Evolutionary conservation across 2,888 invertebrate species (phyloP), one percentile per base, ranked within the genome.

Genomic region (Sarcophaga carnaria): DNA sequence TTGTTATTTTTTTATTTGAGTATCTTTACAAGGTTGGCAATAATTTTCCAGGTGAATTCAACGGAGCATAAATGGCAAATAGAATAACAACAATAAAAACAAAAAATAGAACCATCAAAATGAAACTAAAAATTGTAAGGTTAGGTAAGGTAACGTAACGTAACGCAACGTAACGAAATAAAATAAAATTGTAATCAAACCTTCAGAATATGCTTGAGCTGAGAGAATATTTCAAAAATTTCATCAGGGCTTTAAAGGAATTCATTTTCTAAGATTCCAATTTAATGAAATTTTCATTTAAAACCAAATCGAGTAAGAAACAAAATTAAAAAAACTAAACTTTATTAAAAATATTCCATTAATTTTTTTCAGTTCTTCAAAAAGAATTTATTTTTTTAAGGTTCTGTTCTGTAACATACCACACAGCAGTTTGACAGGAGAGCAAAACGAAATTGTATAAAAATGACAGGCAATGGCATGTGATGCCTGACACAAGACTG

Each of bases 401-500:
- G 66, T 27, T 49, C 63, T 12, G 8, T n/a, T 12, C 25, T n/a
- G 11, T 2, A 37, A 37, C 37, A 37, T 10, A 17, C 25, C 10
- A 20, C 25, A 27, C 69, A 49, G 37, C 67, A 2, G 5, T 37
- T 12, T 10, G 20, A 54, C 12, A 72, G 22, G 47, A 37, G 37
- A 49, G 11, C 6, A 77, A 54, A 63, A 17, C 2, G 63, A 54
- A 62, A 82, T 37, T 37, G 37, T 37, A n/a, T 47, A 59, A 83
- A 72, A 76, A n/a, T 69, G 72, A 45, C 76, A 83, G 71, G 54
- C 76, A 83, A 72, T 86, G 79, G 64, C 86, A 86, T 86, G 83
- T 86, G 83, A 86, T 86, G 86, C 77, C 77, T 83, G 83, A 66
- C 86, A 86, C 63, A 83, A 80, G 77, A 78, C 80, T 83, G 77